Percentiles rank a stretch among this genome's conserved stretches.
Conservation (phyloP, 2,113 vertebrate species). For the Gymnogyps californianus region DNA sequence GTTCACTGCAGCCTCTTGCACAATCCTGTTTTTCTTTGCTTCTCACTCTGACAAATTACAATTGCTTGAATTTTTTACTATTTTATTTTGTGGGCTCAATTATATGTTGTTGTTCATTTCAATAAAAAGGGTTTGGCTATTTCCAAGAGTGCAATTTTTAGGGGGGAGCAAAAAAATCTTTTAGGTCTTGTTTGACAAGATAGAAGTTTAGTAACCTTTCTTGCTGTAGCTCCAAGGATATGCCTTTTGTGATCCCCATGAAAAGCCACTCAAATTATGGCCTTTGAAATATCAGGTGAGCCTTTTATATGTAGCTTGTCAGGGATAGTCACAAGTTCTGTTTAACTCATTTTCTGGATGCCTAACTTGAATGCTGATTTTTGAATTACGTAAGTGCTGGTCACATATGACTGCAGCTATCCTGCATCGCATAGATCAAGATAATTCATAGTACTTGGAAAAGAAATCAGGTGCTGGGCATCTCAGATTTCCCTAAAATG, state of each 20-base stretch:
- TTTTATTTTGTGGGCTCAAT: not conserved
- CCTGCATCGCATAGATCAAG: not conserved
- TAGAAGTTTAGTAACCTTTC: not conserved
- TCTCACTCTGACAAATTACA: not conserved
- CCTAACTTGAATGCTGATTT: not conserved
- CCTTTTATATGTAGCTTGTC: not conserved
- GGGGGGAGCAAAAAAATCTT: not conserved
- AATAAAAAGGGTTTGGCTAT: not conserved
- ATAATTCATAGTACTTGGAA: not conserved
- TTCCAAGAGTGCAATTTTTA: not conserved
- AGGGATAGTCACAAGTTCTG: not conserved
- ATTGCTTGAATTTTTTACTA: not conserved
- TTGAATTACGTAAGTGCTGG: not conserved
- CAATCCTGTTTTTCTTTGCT: not conserved
- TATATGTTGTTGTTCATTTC: not conserved
- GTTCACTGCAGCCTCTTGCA: not conserved
- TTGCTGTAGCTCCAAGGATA: not conserved
- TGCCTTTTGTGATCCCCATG: not conserved
- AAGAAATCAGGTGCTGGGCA: slow-evolving; percentile 8
- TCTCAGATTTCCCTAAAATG: not conserved
- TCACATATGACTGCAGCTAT: not conserved
- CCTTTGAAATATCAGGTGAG: not conserved
- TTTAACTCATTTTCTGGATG: slow-evolving; percentile 23
- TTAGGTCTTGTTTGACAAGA: not conserved
- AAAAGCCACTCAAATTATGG: not conserved